Base-by-base conservation (phyloP, 2,888 invertebrate species). In the Drosophila greeni region DNA sequence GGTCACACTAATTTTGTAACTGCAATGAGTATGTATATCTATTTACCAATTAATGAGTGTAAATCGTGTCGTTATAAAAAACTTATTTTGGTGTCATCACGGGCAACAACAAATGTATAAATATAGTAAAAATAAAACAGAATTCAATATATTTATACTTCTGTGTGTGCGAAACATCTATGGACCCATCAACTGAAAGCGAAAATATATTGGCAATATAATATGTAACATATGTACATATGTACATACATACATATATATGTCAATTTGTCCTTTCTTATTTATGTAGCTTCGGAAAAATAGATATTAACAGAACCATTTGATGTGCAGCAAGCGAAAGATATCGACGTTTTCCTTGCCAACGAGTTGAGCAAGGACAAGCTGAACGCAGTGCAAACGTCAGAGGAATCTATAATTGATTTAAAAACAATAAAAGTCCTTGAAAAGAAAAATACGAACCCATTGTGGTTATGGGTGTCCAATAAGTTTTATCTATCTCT, bases 21-120 rank as follows among this genome's bases (percentile, higher is more conserved):
- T 56, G 55, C 51, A 56, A 56, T 53, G 54, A 60, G 48, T 60
- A 49, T 61, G 51, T 61, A 61, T 61, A 61, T 61, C 33, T 61
- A 60, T 61, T 60, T 61, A 61, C 48, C 47, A 47, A 61, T 51
- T 40, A 60, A 39, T 34, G 42, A 42, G 42, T 42, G 42, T 53
- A 33, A 43, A 43, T 57, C 42, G 20, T 53, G 20, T 53, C 29
- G 42, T 53, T 40, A 42, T 31, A 40, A 52, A 20, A 39, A 53
- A 40, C 29, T 5, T 5, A 47, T 12, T 52, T 40, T 52, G 33
- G 56, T 43, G 43, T 57, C 34, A 16, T 31, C 56, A 16, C 40
- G 58, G 58, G 29, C 57, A 8, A 23, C 16, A 16, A 42, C 36
- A 20, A 57, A 57, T 23, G 29, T 11, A 14, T 23, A 18, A 31